These are phyloP conservation scores for Ichneumoninae sp. DNA, from an alignment of 2,888 invertebrate genomes.

Conservation along the genomic window DNA sequence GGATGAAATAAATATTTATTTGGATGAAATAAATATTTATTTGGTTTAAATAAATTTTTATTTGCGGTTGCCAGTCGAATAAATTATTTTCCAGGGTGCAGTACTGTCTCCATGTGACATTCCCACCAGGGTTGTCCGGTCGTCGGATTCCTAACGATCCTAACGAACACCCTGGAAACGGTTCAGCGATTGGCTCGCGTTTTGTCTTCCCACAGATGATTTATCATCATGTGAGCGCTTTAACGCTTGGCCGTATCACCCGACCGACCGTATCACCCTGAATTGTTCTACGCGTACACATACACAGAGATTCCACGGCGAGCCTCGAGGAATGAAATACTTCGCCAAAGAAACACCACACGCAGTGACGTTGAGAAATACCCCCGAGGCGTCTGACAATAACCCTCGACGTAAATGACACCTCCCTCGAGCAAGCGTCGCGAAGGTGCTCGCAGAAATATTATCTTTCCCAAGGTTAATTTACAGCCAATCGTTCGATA, in stretches of 20 bases:
- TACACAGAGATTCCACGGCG: background rate
- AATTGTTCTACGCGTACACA: background rate
- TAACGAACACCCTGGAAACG: no score
- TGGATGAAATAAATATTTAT: no score
- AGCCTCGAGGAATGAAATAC: background rate
- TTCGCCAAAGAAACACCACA: background rate
- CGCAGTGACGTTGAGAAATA: conserved; percentile 7
- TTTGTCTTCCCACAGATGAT: no score
- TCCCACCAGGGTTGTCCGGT: no score
- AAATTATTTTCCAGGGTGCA: no score
- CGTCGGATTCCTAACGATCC: no score
- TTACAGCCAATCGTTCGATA: conserved; percentile 47
- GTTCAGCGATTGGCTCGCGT: no score
- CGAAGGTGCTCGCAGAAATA: conserved; percentile 1
- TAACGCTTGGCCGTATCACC: background rate
- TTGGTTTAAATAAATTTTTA: no score
- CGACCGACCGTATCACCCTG: background rate
- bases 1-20: no score
- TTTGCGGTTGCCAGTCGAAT: no score
- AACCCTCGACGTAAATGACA: conserved; percentile 13
- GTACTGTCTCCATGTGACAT: no score
- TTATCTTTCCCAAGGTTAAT: conserved; percentile 33
- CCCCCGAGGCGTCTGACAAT: conserved; percentile 12
- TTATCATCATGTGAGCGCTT: no score
- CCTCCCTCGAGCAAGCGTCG: conserved; percentile 34